phyloP scores from a whole-genome alignment of 2,113 vertebrate genomes.

The Elephas maximus region DNA sequence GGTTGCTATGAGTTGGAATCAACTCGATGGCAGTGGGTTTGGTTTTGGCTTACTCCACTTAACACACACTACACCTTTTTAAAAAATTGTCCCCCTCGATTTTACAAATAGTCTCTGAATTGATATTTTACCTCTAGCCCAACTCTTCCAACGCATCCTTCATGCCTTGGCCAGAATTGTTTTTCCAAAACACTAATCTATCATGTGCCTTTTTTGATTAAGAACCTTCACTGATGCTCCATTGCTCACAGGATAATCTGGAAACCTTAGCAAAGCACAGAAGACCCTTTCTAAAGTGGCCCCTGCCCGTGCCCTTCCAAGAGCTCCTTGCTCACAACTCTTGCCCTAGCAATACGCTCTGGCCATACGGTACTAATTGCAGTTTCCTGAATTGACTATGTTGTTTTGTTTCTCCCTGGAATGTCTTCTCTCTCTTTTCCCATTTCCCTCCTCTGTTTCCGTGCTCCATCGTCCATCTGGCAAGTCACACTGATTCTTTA shows the following conservation, averaged over 20 bases:
- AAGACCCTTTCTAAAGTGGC: neutral
- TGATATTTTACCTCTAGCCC: neutral
- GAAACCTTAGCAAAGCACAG: neutral
- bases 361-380: neutral
- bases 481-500: conserved; percentile 31
- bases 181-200: neutral
- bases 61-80: neutral
- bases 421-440: neutral
- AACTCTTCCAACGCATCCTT: neutral
- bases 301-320: no score
- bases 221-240: neutral
- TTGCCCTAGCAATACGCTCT: neutral
- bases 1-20: no score
- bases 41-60: neutral
- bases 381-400: neutral
- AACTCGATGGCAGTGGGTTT: no score
- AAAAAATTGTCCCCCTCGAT: neutral
- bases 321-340: neutral
- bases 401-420: neutral
- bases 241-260: neutral
- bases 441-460: neutral
- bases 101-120: conserved; percentile 1
- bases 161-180: neutral
- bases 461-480: neutral
- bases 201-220: neutral